Evolutionary conservation across 2,797 vertebrate species (phyloP).

Genomic region (Cuniculus paca): DNA sequence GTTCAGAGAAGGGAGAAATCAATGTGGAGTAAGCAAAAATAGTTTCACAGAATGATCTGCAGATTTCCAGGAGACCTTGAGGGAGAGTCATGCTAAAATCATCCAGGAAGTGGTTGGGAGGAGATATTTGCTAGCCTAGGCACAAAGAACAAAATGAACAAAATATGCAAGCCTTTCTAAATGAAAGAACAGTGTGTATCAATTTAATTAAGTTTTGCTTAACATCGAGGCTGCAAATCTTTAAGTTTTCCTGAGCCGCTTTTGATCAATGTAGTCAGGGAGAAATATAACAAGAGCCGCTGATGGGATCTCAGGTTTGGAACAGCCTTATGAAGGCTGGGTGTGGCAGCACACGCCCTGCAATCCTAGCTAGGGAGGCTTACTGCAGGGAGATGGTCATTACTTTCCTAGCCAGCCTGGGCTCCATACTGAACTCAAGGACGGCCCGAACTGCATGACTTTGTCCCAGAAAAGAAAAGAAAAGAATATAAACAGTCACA

Average conservation of each 20-base stretch:
- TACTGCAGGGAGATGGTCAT: neutral
- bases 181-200: neutral
- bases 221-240: neutral
- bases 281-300: neutral
- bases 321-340: neutral
- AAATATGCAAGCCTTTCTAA: neutral
- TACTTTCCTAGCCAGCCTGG: neutral
- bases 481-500: neutral
- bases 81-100: neutral
- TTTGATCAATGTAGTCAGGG: neutral
- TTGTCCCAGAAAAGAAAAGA: neutral
- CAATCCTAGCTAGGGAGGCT: neutral
- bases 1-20: conserved; percentile 14
- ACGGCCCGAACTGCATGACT: neutral
- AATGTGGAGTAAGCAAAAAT: neutral
- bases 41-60: neutral
- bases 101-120: neutral
- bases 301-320: neutral
- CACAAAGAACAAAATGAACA: neutral
- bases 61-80: neutral
- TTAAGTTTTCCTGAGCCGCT: neutral
- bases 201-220: neutral
- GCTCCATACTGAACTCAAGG: neutral
- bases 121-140: neutral
- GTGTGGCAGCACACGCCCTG: neutral